Base-by-base conservation (phyloP, 2,888 invertebrate genomes). In the Ophion slaviceki region DNA sequence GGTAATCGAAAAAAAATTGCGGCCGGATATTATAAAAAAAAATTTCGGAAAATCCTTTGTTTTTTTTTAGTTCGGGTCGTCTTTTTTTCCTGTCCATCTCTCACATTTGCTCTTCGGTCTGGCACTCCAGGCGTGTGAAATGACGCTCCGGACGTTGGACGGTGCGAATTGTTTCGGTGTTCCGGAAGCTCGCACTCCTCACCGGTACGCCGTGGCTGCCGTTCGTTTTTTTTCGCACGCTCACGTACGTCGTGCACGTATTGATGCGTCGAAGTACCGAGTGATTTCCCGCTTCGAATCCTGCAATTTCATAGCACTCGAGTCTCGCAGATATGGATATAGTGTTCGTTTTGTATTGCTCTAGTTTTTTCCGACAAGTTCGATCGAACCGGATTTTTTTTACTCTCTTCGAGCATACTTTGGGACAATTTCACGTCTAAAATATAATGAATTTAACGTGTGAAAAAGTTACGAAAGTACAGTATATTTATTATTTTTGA, bases 211-310 rank as follows among this genome's bases (percentile, higher is more conserved):
- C 78, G 75, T 90, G 89, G 71, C 87, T 92, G 45, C 89, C 91
- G 81, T 92, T 92, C 72, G 91, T 92, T 87, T 94, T 94, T 67
- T 95, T 94, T 80, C 95, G 94, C 89, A 96, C 94, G 92, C 96
- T 96, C 89, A 96, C 94, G 93, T 95, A 96, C 3, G 96, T 96
- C 82, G 95, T 96, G 92, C 95, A 95, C 24, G 96, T 96, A 93
- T 96, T 96, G 91, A 95, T 95, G 87, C 96, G 94, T 88, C 96
- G 95, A 32, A 96, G 94, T 85, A 95, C 94, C 84, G 95, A 95
- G 88, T 95, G 95, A 91, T 95, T 95, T n/a, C 94, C 94, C 17
- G 93, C 94, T 79, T 94, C 94, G 32, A 92, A 87, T 80, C 94
- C 95, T 95, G 92, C 11, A 92, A 76, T 83, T 68, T 14, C 20